phyloP scores from a whole-genome alignment of 2,113 vertebrate genomes.

The Rhinoderma darwinii region DNA sequence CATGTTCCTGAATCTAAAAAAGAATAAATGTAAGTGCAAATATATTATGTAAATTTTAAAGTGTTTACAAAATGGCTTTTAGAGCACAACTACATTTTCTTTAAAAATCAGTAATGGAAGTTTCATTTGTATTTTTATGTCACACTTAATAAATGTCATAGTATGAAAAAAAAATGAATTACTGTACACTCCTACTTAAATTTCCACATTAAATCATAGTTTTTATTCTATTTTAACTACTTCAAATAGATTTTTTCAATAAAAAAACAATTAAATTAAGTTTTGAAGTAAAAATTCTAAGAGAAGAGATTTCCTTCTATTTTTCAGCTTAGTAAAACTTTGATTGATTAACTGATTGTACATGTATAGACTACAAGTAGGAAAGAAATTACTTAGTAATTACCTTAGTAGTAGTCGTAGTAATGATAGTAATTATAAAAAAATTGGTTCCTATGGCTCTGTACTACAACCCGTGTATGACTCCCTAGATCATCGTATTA shows the following conservation, averaged over 20 bases:
- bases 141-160: neutral
- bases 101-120: constrained; percentile 38
- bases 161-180: constrained; percentile 7
- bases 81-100: constrained; percentile 9
- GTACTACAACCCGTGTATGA: too few relatives aligned
- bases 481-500: too few relatives aligned
- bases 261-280: neutral
- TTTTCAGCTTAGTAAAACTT: too few relatives aligned
- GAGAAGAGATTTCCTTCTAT: too few relatives aligned
- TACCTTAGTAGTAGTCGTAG: too few relatives aligned
- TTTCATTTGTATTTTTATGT: constrained; percentile 4
- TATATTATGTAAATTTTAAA: constrained; percentile 14
- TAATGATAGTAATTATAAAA: too few relatives aligned
- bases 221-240: neutral
- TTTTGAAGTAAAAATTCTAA: too few relatives aligned
- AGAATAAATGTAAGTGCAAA: constrained; percentile 12
- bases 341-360: too few relatives aligned
- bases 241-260: neutral
- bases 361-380: too few relatives aligned
- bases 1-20: neutral
- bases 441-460: too few relatives aligned
- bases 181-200: neutral
- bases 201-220: neutral
- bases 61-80: neutral
- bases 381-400: too few relatives aligned